phyloP scores from a whole-genome alignment of 2,888 invertebrate genomes.

The Sthenelais limicola region DNA sequence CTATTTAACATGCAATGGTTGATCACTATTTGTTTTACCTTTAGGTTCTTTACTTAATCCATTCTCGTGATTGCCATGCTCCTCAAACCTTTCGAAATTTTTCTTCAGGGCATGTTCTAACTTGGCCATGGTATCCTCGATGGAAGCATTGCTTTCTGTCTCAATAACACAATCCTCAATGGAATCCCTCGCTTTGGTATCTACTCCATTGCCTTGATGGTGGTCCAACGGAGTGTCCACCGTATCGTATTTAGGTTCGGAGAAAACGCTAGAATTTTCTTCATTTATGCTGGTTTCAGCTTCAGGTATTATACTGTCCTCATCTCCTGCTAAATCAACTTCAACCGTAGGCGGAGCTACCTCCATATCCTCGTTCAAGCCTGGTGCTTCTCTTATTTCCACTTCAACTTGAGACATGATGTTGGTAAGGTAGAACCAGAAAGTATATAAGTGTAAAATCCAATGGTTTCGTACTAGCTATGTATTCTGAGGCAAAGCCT shows the following conservation, averaged over 20 bases:
- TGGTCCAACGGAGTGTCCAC: background rate
- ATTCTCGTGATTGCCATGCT: slow-evolving; percentile 15
- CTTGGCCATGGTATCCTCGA: slow-evolving; percentile 50
- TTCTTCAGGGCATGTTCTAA: slow-evolving; percentile 45
- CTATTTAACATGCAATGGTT: too few relatives aligned
- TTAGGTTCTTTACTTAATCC: background rate
- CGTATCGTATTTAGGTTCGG: background rate
- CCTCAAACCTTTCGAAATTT: slow-evolving; percentile 41
- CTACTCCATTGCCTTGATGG: slow-evolving; percentile 20
- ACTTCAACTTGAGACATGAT: too few relatives aligned
- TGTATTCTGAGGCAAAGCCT: too few relatives aligned
- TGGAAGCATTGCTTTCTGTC: slow-evolving; percentile 49
- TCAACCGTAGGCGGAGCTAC: too few relatives aligned
- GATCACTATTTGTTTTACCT: background rate
- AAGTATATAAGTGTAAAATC: too few relatives aligned
- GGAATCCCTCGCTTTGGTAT: too few relatives aligned
- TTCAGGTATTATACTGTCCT: background rate
- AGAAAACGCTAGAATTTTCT: background rate
- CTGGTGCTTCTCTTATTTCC: background rate
- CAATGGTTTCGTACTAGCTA: too few relatives aligned
- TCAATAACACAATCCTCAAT: slow-evolving; percentile 36
- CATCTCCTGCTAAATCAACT: background rate
- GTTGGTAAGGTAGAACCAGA: too few relatives aligned
- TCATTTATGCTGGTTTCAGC: background rate
- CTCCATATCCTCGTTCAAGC: background rate